Base-by-base conservation (phyloP, 2,888 invertebrate species). In the Microplitis deprimator region DNA sequence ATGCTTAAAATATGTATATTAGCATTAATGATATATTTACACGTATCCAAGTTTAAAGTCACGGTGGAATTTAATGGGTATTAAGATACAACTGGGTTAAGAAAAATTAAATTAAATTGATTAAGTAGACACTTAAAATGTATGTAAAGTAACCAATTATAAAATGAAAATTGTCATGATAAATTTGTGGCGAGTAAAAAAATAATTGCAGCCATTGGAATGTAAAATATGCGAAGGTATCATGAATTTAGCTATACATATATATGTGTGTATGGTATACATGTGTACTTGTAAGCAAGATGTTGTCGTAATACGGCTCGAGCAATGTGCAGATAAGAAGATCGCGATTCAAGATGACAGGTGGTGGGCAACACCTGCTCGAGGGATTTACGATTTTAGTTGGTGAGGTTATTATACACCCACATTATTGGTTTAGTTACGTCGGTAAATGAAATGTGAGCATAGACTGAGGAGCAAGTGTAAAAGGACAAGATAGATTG, bases 301-400 rank as follows among this genome's bases (percentile, higher is more conserved):
- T 13, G n/a, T 13, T 59, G n/a, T n/a, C n/a, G n/a, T 59, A 59
- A 59, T 16, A 7, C 29, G 10, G 6, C 8, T 62, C 16, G 10
- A 8, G 29, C 75, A 39, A 75, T 38, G 40, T 38, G 39, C 29
- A 16, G 60, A 39, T 61, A 61, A 60, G 61, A 13, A 41, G 40
- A 29, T 64, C 16, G 64, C 13, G 13, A 62, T 62, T 65, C 38
- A 13, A 73, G 81, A 71, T 82, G 84, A 85, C 87, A 87, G 86
- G 85, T 87, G 50, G 85, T 82, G 68, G 77, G 78, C 73, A 84
- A 85, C 86, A 87, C 86, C 85, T 86, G 86, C 82, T 78, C 78
- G 38, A 68, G 16, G 81, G 82, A 85, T 87, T 85, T 85, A 85
- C 82, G 80, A 79, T 72, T 77, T 76, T 76, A 50, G 68, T 17